These are phyloP conservation scores for Eretmochelys imbricata DNA, from an alignment of 2,113 vertebrate genomes.

Conservation along the genomic window DNA sequence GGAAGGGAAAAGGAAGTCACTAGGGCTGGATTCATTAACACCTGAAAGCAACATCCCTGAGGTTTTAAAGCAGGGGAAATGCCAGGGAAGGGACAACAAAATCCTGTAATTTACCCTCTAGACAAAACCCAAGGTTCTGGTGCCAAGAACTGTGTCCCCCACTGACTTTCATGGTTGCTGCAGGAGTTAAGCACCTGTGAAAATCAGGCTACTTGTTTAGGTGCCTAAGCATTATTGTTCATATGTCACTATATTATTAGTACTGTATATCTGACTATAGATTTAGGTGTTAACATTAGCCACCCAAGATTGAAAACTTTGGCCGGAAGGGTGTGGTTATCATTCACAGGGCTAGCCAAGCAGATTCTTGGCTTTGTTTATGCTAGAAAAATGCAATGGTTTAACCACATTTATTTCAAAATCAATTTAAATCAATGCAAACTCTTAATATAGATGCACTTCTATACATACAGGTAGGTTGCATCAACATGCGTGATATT, in stretches of 20 bases:
- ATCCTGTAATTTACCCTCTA: neutral
- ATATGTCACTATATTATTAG: neutral
- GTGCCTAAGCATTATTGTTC: neutral
- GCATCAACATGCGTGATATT: neutral
- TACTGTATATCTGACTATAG: neutral
- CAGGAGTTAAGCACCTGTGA: neutral
- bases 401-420: neutral
- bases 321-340: neutral
- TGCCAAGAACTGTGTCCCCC: neutral
- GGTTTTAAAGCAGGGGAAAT: neutral
- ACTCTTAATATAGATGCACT: neutral
- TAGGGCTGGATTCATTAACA: neutral
- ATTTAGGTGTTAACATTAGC: neutral
- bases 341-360: neutral
- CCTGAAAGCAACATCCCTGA: neutral
- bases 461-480: neutral
- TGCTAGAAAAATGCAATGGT: neutral
- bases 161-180: neutral
- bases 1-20: neutral
- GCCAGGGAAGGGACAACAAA: neutral
- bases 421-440: neutral
- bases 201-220: neutral
- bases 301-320: neutral
- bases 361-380: neutral
- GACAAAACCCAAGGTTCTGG: neutral